Evolutionary conservation across 2,888 invertebrate genomes (phyloP).

Genomic region (Rhogogaster chlorosoma): DNA sequence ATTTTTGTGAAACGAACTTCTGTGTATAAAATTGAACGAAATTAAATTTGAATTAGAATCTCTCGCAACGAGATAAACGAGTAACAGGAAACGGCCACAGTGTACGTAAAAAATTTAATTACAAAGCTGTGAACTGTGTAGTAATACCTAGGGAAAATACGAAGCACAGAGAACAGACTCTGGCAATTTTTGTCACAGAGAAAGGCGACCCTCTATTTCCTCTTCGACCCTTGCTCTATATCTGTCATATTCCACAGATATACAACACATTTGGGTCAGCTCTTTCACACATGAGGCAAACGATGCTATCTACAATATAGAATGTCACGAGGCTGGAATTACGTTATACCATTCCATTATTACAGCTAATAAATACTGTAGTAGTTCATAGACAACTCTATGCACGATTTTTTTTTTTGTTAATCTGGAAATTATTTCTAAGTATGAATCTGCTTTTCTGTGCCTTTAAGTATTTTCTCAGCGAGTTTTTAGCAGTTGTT

Average conservation of each 20-base stretch:
- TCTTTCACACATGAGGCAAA: background rate
- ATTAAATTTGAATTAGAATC: slow-evolving; percentile 23
- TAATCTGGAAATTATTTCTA: background rate
- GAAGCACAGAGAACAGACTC: background rate
- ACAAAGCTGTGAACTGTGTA: background rate
- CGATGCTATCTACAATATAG: background rate
- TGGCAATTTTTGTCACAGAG: background rate
- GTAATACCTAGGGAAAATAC: background rate
- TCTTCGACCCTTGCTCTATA: slow-evolving; percentile 18
- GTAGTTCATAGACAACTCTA: background rate
- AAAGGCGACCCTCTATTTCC: slow-evolving; percentile 7
- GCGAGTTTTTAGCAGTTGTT: background rate
- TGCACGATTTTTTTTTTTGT: background rate
- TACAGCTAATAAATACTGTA: background rate
- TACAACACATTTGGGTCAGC: background rate
- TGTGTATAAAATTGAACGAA: background rate
- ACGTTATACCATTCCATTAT: background rate
- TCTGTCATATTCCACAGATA: background rate
- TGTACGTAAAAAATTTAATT: slow-evolving; percentile 7
- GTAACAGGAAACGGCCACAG: background rate
- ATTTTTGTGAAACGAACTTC: background rate
- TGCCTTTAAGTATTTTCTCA: background rate
- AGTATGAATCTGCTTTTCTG: background rate
- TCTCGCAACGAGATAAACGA: background rate
- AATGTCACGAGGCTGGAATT: background rate